Base-by-base conservation (phyloP, 2,888 invertebrate species). In the Apodemia mormo region DNA sequence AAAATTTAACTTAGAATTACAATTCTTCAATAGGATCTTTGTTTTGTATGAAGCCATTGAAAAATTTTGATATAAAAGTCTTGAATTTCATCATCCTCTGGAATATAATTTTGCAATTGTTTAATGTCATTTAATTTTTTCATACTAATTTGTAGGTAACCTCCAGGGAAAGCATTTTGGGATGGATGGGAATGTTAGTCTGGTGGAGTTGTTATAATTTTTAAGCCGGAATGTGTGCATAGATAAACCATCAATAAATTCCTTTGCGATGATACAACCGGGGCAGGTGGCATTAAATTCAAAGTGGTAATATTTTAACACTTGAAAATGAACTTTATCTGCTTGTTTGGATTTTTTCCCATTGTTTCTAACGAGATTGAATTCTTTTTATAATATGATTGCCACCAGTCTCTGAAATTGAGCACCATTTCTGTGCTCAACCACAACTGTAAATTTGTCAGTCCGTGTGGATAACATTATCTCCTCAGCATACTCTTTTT, bases 271-370 rank as follows among this genome's bases (percentile, higher is more conserved):
- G 64, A 64, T 37, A 65, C 37, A 65, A 65, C 65, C 37, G 40
- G 14, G 65, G 65, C 6, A 45, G 45, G 12, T 12, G 45, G 45
- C 45, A 65, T 37, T 64, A 64, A 64, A 64, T 64, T 64, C 64
- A 37, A 64, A 65, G 9, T 65, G 40, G 65, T 65, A 65, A 40
- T 65, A 65, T 65, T 49, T 49, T 49, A 49, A 49, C 45, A 49
- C 43, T 45, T 45, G 43, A 65, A 65, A 65, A 45, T 65, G 45
- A 65, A 65, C 65, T 54, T 54, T 54, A 22, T 54, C 40, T 66
- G 65, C 65, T 66, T 66, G 65, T 66, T 66, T 45, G 65, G 65
- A 65, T 22, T 65, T 65, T 65, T 65, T 43, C 43, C 43, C 65
- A 65, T 65, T 66, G 45, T 66, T 66, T 66, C 45, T 29, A 66